Evolutionary conservation across 2,113 vertebrate genomes (phyloP).

Genomic region (Nettapus auritus): DNA sequence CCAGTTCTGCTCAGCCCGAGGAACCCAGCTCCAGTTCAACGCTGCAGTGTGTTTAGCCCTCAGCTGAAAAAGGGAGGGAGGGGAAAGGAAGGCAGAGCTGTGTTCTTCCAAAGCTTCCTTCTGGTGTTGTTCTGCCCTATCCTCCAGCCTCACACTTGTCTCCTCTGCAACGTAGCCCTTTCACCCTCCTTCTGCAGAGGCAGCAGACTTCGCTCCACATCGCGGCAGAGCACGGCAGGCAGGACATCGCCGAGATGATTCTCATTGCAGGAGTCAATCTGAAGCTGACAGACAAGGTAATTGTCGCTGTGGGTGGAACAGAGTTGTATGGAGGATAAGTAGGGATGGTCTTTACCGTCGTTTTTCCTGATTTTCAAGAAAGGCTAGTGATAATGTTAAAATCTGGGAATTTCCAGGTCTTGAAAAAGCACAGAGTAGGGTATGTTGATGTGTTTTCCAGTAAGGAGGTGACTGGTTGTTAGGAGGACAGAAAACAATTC

Average conservation of each 20-base stretch:
- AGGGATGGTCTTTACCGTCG: not conserved
- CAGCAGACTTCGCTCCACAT: conserved; percentile 88
- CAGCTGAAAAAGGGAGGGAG: not conserved
- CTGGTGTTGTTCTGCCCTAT: not conserved
- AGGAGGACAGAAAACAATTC: not conserved
- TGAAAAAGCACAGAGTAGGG: not conserved
- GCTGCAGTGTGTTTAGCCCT: not conserved
- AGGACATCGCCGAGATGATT: conserved; percentile 88
- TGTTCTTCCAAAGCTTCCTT: not conserved
- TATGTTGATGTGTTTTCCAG: not conserved
- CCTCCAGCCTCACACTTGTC: not conserved
- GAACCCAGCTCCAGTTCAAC: not conserved
- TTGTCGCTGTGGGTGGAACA: not conserved
- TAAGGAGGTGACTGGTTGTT: not conserved
- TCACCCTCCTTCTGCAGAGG: conserved; percentile 72
- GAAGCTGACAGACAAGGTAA: conserved; percentile 87
- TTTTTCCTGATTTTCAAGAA: not conserved
- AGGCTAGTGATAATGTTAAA: not conserved
- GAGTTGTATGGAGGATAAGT: not conserved
- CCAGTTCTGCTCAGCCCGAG: not conserved
- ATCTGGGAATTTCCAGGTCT: not conserved
- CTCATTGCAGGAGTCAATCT: conserved; percentile 86
- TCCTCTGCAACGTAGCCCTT: not conserved
- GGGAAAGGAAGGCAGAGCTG: not conserved
- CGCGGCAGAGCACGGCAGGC: conserved; percentile 82